Evolutionary conservation across 2,888 invertebrate genomes (phyloP), one percentile per base, ranked within the genome.

Genomic region (Dicycla oo): DNA sequence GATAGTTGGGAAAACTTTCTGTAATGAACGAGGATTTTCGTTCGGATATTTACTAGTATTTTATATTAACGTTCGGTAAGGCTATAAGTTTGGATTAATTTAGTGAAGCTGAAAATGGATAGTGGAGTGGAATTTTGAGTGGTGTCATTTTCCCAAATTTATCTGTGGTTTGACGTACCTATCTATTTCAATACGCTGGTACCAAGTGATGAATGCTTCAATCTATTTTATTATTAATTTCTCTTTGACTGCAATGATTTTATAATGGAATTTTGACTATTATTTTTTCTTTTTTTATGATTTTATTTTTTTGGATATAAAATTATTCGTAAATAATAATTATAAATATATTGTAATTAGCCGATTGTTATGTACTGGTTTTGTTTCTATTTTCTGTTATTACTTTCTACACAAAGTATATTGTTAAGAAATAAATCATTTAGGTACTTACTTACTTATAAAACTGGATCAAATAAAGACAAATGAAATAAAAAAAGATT

Each of bases 21-120:
- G 47, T 54, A 68, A 82, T 57, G 49, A 58, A 78, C 20, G 54
- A 61, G 51, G 34, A 73, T 40, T 65, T 78, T 78, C 74, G 40
- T 74, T 65, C 4, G n/a, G 20, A 1, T 38, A 30, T 58, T 66
- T 60, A 15, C 5, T 38, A 2, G n/a, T 1, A 18, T 34, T 65
- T 64, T 56, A n/a, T n/a, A n/a, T n/a, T n/a, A n/a, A n/a, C 51
- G 30, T 51, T 65, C 6, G 20, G 30, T 57, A 61, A 61, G 51
- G 23, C 23, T 57, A 34, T 66, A 30, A 47, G 34, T 63, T 77
- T 54, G 20, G 11, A 38, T 57, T 51, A 30, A 23, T 64, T 30
- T 7, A 45, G 30, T 65, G 15, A 51, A 43, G 45, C 23, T 61
- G 61, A 38, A 64, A 64, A 54, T 54, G 20, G 18, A 34, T 38